Evolutionary conservation across 1,140 invertebrate species (phyloP), one percentile per base, ranked within the genome.

Genomic region (Akabosia matsudoensis): DNA sequence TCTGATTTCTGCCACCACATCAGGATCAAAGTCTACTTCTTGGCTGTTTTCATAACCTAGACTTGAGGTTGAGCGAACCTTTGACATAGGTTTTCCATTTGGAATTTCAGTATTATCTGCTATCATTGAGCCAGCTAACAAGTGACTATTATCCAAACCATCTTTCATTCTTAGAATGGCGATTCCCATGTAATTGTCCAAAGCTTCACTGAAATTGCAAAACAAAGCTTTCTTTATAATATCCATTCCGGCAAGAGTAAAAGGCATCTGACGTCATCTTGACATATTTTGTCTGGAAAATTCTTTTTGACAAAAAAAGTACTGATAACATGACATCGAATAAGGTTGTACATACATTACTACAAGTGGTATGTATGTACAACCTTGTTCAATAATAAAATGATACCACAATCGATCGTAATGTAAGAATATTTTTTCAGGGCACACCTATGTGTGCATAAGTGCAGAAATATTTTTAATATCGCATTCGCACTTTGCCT

Each of bases 141-240:
- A 82, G 31, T 85, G 87, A 0, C 92, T 91, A 83, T 89, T 92
- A 84, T 96, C 93, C 26, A 97, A 85, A 2, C 95, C 95, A 81
- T 93, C 91, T 0, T 89, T 85, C 16, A 96, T 85, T 18, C 96
- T 88, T 0, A 98, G 84, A 78, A 99, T 94, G 0, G 92, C 92
- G 0, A 98, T 92, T 0, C 94, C 92, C 82, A 96, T 87, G 73
- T 95, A 91, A 82, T 92, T 91, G 82, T 97, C 94, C 84, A 98
- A 97, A 0, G 95, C 94, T 80, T 95, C 91, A 85, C 95, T 98
- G 85, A 56, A 85, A 84, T 31, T 74, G 26, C 72, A 52, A 76
- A 71, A 73, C 18, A 45, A 45, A 45, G 37, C 37, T 10, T n/a
- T n/a, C n/a, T n/a, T n/a, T n/a, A n/a, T n/a, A n/a, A n/a, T n/a